These are phyloP conservation scores for Hipposideros armiger DNA, from an alignment of 2,113 vertebrate species.

Conservation along the genomic window DNA sequence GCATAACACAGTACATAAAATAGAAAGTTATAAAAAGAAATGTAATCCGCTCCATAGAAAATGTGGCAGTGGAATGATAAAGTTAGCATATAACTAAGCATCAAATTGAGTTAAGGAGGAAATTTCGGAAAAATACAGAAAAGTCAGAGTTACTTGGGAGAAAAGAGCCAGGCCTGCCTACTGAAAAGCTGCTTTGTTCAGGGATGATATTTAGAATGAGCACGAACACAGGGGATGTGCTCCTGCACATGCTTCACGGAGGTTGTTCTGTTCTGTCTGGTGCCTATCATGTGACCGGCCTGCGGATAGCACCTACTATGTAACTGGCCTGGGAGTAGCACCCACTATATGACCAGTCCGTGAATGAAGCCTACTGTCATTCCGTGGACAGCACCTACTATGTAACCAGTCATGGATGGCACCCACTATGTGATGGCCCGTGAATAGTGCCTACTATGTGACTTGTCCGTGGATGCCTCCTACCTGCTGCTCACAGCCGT, in stretches of 20 bases:
- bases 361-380: too few species aligned
- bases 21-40: background rate
- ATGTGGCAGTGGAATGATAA: background rate
- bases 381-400: too few species aligned
- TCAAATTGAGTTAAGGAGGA: background rate
- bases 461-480: background rate
- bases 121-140: background rate
- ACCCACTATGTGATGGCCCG: too few species aligned
- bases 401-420: too few species aligned
- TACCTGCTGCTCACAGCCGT: background rate
- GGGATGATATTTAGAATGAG: background rate
- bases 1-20: background rate
- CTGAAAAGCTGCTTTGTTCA: background rate
- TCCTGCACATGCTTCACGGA: fast-evolving
- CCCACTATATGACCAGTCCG: too few species aligned
- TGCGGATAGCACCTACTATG: too few species aligned
- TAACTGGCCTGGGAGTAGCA: too few species aligned
- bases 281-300: background rate
- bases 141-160: background rate
- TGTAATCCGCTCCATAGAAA: background rate
- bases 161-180: background rate
- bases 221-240: fast-evolving
- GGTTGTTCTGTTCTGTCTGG: background rate
- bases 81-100: background rate
- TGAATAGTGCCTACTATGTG: too few species aligned